Base-by-base conservation (phyloP, 1,140 invertebrate species). In the Brachystomella parvula region DNA sequence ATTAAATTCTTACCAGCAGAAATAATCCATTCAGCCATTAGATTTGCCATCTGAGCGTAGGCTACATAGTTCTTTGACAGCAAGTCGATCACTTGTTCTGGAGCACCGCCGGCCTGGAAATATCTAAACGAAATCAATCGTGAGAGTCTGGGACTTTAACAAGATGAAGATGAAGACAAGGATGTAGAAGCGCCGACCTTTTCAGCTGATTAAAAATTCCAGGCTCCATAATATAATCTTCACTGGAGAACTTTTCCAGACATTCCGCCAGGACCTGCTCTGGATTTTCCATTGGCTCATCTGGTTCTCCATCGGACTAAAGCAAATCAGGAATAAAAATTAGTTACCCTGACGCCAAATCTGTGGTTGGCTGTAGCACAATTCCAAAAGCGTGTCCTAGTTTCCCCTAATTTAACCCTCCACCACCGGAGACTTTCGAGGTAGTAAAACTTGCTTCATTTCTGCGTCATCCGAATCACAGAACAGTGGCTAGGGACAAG, bases 141-240 rank as follows among this genome's bases (percentile, higher is more conserved):
- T n/a, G n/a, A n/a, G n/a, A n/a, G n/a, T n/a, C n/a, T n/a, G n/a
- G n/a, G n/a, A n/a, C n/a, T n/a, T n/a, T n/a, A n/a, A n/a, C n/a
- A n/a, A 29, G n/a, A n/a, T n/a, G n/a, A n/a, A n/a, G n/a, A n/a
- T n/a, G n/a, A n/a, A n/a, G n/a, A n/a, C n/a, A n/a, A n/a, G n/a
- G n/a, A n/a, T n/a, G n/a, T n/a, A n/a, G n/a, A n/a, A 28, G 3
- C 26, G 1, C 30, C 2, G 71, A 89, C 84, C 85, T 84, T 79
- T 96, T 96, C 0, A 98, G 79, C 74, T 95, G 92, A 21, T 85
- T 85, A 76, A 96, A 96, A 74, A 98, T 96, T 24, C 90, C 91
- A 21, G 95, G 94, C 79, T 98, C 96, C 95, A 98, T 98, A 63
- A 99, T 98, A 77, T 93, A 98, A 83, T 99, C 96, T 17, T 89